Percentiles rank a stretch among this genome's conserved stretches.
phyloP scores from a whole-genome alignment of 2,113 vertebrate genomes.

The Tachysurus fulvidraco region DNA sequence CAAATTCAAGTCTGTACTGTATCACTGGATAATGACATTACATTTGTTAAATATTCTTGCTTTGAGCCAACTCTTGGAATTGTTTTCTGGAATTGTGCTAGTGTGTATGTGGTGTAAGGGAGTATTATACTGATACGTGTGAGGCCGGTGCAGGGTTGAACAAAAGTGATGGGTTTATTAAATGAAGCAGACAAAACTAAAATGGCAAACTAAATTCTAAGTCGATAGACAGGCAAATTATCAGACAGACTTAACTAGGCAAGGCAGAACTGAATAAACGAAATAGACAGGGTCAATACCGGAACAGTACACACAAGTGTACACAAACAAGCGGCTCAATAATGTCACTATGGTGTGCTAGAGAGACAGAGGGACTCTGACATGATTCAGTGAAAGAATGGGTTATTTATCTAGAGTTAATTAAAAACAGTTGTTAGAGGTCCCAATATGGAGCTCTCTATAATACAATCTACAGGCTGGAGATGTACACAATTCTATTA shows the following conservation, averaged over 20 bases:
- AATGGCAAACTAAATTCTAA: not conserved
- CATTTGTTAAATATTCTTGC: not conserved
- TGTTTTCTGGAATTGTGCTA: not conserved
- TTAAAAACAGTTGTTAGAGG: not conserved
- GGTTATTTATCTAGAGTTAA: not conserved
- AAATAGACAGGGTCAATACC: slow-evolving; percentile 1
- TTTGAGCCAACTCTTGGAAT: not conserved
- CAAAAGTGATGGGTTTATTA: slow-evolving; percentile 1
- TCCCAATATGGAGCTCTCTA: too few species aligned
- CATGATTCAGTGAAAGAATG: not conserved
- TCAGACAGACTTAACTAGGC: not conserved
- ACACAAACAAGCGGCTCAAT: not conserved
- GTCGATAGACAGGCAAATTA: not conserved
- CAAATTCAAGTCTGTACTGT: not conserved
- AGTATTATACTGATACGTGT: not conserved
- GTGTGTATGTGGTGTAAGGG: not conserved
- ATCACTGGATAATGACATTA: not conserved
- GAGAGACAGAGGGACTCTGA: not conserved
- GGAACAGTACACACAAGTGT: not conserved
- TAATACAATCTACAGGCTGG: not conserved
- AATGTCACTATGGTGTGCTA: not conserved
- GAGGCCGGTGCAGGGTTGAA: not conserved
- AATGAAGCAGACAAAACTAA: slow-evolving; percentile 1
- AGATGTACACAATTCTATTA: not conserved
- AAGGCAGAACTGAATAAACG: not conserved